Percentiles rank a stretch among this genome's conserved stretches.
Conservation (phyloP, 1,140 invertebrate genomes). For the Meloidogyne floridensis region DNA sequence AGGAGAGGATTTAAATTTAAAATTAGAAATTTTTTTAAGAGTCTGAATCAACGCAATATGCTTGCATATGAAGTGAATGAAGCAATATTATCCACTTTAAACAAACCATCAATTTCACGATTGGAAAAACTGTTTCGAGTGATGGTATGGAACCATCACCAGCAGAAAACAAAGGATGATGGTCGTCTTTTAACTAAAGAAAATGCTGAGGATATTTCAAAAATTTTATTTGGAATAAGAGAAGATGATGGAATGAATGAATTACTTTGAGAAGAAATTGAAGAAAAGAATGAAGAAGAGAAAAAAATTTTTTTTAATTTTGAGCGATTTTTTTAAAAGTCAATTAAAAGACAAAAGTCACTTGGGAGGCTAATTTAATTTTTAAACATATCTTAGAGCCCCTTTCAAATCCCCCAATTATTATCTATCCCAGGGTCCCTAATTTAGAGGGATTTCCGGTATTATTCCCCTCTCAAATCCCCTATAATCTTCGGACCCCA, state of each 20-base stretch:
- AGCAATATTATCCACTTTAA: slow-evolving; percentile 36
- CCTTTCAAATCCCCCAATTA: too few relatives aligned
- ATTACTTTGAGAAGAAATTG: slow-evolving; percentile 18
- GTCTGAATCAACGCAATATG: slow-evolving; percentile 77
- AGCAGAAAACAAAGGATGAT: slow-evolving; percentile 36
- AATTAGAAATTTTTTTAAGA: slow-evolving; percentile 6
- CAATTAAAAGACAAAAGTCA: too few relatives aligned
- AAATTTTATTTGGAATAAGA: slow-evolving; percentile 11
- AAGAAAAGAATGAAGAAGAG: background rate
- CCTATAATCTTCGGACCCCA: too few relatives aligned
- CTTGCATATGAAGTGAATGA: slow-evolving; percentile 46
- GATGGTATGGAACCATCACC: slow-evolving; percentile 52
- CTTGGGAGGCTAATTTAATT: too few relatives aligned
- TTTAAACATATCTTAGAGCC: too few relatives aligned
- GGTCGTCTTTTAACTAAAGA: slow-evolving; percentile 18
- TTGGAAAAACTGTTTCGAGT: slow-evolving; percentile 43
- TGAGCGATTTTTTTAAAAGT: too few relatives aligned
- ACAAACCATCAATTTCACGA: slow-evolving; percentile 35
- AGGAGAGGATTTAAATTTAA: too few relatives aligned
- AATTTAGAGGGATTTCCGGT: too few relatives aligned
- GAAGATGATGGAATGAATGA: slow-evolving; percentile 21
- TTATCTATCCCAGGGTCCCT: too few relatives aligned
- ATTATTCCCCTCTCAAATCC: too few relatives aligned
- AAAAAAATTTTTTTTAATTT: too few relatives aligned
- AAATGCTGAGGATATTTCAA: slow-evolving; percentile 24